Evolutionary conservation across 2,797 vertebrate species (phyloP).

Genomic region (Enteromius fasciolatus): DNA sequence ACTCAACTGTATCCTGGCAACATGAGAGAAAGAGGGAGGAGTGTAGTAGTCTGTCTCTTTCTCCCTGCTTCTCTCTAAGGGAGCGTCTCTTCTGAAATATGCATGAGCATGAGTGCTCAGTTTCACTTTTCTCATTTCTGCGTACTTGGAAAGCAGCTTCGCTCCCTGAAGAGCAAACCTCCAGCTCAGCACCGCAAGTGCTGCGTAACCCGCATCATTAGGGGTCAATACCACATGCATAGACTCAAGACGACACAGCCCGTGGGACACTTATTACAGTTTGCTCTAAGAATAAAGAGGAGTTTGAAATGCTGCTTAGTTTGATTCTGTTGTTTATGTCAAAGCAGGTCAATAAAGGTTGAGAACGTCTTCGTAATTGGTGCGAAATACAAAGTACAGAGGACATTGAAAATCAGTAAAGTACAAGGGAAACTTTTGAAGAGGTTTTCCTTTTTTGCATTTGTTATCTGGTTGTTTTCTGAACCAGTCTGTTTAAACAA

Average conservation of each 20-base stretch:
- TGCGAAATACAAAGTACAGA: background rate
- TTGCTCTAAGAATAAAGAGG: background rate
- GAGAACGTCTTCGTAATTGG: background rate
- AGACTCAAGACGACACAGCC: conserved; percentile 14
- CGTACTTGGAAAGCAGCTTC: conserved; percentile 43
- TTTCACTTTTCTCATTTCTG: conserved; percentile 57
- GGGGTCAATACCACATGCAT: conserved; percentile 23
- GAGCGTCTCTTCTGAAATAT: conserved; percentile 56
- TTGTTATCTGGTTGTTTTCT: conserved; percentile 75
- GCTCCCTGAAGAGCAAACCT: conserved; percentile 30
- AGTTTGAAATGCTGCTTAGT: background rate
- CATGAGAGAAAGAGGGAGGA: conserved; percentile 39
- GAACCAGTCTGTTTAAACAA: conserved; percentile 66
- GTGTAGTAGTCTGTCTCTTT: conserved; percentile 22
- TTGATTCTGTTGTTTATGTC: conserved; percentile 12
- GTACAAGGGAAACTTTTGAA: conserved; percentile 17
- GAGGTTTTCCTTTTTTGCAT: conserved; percentile 62
- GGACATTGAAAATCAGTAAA: background rate
- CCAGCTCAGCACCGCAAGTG: background rate
- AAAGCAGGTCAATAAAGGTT: conserved; percentile 8
- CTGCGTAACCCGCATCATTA: conserved; percentile 27
- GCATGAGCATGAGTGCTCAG: conserved; percentile 55
- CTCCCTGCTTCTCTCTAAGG: conserved; percentile 24
- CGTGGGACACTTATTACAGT: conserved; percentile 10
- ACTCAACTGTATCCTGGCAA: conserved; percentile 31